phyloP scores from a whole-genome alignment of 2,888 invertebrate species.

The Aphelenchoides bicaudatus region DNA sequence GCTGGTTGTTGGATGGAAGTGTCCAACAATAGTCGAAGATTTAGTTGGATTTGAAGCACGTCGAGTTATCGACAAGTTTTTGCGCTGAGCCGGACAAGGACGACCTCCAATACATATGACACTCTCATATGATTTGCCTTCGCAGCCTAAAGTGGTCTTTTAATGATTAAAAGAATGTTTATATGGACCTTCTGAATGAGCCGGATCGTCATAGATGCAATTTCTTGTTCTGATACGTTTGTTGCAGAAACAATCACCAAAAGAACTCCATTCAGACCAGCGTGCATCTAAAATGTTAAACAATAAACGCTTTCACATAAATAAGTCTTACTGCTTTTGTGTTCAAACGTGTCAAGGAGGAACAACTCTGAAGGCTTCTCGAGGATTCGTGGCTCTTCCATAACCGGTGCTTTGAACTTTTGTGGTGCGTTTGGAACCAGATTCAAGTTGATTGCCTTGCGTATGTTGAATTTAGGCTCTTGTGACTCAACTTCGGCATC shows the following conservation, averaged over 20 bases:
- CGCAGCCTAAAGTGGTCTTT: conserved; percentile 27
- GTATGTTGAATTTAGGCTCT: conserved; percentile 18
- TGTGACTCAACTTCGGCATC: conserved; percentile 9
- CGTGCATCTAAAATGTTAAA: conserved; percentile 26
- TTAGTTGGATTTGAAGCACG: too few species aligned
- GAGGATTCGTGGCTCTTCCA: not conserved
- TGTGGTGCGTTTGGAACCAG: conserved; percentile 23
- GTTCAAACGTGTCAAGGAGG: not conserved
- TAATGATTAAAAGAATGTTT: conserved; percentile 11
- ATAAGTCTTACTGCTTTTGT: too few species aligned
- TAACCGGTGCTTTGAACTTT: not conserved
- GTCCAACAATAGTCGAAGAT: too few species aligned
- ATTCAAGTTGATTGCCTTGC: conserved; percentile 26
- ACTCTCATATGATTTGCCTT: conserved; percentile 30
- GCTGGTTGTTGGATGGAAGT: too few species aligned
- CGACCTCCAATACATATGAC: conserved; percentile 19
- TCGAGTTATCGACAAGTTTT: too few species aligned
- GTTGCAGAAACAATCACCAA: conserved; percentile 41
- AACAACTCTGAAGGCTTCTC: not conserved
- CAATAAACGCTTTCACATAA: not conserved
- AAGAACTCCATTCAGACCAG: conserved; percentile 37
- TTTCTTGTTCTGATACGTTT: conserved; percentile 38
- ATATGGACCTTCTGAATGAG: conserved; percentile 27
- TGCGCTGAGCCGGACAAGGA: conserved; percentile 33
- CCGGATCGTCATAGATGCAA: conserved; percentile 31